Percentiles rank a stretch among this genome's conserved stretches.
phyloP scores from a whole-genome alignment of 2,113 vertebrate genomes.

The Psilopsiagon aurifrons region DNA sequence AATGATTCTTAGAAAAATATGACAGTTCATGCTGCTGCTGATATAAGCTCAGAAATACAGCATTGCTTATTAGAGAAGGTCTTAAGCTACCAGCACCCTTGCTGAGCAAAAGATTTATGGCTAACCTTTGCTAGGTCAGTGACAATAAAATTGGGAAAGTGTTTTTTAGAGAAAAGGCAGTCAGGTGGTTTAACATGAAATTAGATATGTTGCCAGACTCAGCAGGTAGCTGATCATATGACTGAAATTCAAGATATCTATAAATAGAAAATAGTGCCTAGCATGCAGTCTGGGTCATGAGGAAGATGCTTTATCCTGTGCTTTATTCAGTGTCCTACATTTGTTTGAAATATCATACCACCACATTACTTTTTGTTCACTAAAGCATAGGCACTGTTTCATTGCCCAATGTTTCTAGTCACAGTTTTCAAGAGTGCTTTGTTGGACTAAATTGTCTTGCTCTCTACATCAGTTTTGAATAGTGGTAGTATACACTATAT shows the following conservation, averaged over 20 bases:
- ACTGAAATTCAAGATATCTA: conserved; percentile 45
- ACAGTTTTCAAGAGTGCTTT: neutral
- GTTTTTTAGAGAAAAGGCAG: conserved; percentile 47
- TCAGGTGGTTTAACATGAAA: conserved; percentile 57
- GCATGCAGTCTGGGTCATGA: neutral
- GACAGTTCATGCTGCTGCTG: neutral
- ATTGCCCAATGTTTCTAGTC: neutral
- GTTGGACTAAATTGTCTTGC: neutral
- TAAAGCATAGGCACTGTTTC: neutral
- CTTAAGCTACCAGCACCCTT: conserved; percentile 48
- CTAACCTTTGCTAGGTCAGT: conserved; percentile 61
- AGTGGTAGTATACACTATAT: neutral
- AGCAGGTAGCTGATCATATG: conserved; percentile 48
- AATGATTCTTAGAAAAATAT: neutral
- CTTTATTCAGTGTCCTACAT: neutral
- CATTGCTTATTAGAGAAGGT: conserved; percentile 41
- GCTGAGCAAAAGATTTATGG: conserved; percentile 67
- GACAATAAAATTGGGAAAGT: conserved; percentile 34
- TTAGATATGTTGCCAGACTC: conserved; percentile 47
- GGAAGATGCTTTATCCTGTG: neutral
- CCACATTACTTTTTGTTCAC: neutral
- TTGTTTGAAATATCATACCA: neutral
- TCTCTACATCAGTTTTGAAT: neutral
- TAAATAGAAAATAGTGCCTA: conserved; percentile 32
- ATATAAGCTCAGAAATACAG: conserved; percentile 2